Evolutionary conservation across 2,113 vertebrate genomes (phyloP).

Genomic region (Strix uralensis): DNA sequence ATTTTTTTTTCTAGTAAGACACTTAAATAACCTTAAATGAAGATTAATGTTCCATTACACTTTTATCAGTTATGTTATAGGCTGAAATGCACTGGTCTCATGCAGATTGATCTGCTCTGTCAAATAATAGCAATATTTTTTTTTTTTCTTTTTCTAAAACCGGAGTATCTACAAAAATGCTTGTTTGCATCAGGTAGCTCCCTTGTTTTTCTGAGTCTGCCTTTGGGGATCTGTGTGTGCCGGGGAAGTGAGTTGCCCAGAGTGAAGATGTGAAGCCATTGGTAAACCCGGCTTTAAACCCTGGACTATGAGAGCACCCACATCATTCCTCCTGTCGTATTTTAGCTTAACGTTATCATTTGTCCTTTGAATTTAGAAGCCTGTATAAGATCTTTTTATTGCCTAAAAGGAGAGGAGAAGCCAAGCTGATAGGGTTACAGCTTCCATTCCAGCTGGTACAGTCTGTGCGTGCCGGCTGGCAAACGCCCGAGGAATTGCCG

Average conservation of each 20-base stretch:
- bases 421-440: neutral
- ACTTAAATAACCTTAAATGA: neutral
- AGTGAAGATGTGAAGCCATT: neutral
- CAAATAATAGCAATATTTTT: neutral
- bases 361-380: neutral
- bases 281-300: neutral
- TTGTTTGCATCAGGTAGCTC: neutral
- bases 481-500: rapidly evolving
- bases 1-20: neutral
- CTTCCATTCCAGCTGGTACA: neutral
- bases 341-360: neutral
- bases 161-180: rapidly evolving
- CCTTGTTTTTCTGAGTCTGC: neutral
- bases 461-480: neutral
- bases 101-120: neutral
- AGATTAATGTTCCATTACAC: neutral
- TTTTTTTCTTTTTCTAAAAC: neutral
- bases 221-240: rapidly evolving
- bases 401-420: neutral
- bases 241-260: neutral
- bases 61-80: neutral
- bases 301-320: neutral
- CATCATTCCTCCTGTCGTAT: neutral
- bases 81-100: neutral
- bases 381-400: neutral